Evolutionary conservation across 2,888 invertebrate species (phyloP), one percentile per base, ranked within the genome.

Genomic region (Incurvaria masculella): DNA sequence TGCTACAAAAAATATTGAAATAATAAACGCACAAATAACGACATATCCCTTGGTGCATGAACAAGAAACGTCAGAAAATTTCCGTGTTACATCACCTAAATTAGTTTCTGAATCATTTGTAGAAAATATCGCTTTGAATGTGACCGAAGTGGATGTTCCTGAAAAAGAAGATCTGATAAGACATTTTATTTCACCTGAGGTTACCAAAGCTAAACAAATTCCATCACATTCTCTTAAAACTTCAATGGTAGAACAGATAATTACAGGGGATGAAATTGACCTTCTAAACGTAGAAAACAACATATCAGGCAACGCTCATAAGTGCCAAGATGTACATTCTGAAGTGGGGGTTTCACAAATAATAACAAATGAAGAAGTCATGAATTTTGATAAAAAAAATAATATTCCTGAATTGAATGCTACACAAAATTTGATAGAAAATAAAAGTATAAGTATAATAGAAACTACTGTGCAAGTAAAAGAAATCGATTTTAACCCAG

Each of bases 131-230:
- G 75, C 88, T 48, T 54, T 90, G 45, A 76, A 81, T 52, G 64
- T 90, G 4, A 80, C 71, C 46, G 82, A 88, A 65, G 83, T 81
- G 0, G 81, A 86, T 58, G 64, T 72, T 1, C 74, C 82, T 27
- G 90, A 91, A 66, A 82, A 79, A 53, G 91, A 90, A 70, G 78
- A 75, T 21, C 65, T 72, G 23, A 67, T 89, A 17, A 59, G 62
- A 20, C 52, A 71, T 16, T 58, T 61, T 43, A 64, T 61, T 56
- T 60, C 59, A 11, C 64, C 72, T 14, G 64, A 57, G 42, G 42
- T 45, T 1, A 53, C 60, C 8, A 59, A 57, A 42, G 69, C 71
- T 11, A 63, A 62, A 53, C 53, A 61, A 26, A 53, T 59, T 17
- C 59, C 68, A 14, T 62, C 68, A 1, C 66, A 70, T 52, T 61